Conservation (phyloP, 1,140 invertebrate genomes). For the Helicorthomorpha holstii region DNA sequence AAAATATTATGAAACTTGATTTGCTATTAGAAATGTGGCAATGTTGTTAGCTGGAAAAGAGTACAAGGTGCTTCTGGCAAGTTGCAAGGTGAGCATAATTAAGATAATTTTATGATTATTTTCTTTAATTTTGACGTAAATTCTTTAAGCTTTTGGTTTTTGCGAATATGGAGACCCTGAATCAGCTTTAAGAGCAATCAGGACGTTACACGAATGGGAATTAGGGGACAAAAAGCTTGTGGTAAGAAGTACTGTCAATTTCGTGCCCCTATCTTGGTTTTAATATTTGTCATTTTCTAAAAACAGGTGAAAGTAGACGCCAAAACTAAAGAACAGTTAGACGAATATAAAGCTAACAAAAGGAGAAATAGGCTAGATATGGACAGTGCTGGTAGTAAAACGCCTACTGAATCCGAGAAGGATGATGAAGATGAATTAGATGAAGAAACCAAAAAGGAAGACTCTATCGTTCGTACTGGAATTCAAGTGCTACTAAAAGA, state of each 20-base stretch:
- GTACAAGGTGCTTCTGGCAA: constrained; percentile 62
- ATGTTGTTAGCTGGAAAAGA: constrained; percentile 86
- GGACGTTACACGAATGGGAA: constrained; percentile 82
- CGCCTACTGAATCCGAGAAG: not conserved
- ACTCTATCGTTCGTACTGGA: constrained; percentile 48
- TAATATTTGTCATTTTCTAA: not conserved
- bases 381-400: not conserved
- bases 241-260: constrained; percentile 24
- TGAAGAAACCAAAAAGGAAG: constrained; percentile 51
- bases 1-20: not conserved
- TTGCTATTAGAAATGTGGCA: not conserved
- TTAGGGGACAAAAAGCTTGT: constrained; percentile 86
- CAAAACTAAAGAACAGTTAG: constrained; percentile 84
- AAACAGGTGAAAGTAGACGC: constrained; percentile 75
- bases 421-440: constrained; percentile 60
- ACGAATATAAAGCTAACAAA: constrained; percentile 61
- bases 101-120: not conserved
- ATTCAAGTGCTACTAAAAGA: constrained; percentile 63
- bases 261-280: not conserved
- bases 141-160: constrained; percentile 76
- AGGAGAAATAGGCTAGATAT: constrained; percentile 4
- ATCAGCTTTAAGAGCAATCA: constrained; percentile 80
- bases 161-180: constrained; percentile 92
- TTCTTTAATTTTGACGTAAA: not conserved
- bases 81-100: constrained; percentile 29